Evolutionary conservation across 2,797 vertebrate species (phyloP).

Genomic region (Intellagama lesueurii): DNA sequence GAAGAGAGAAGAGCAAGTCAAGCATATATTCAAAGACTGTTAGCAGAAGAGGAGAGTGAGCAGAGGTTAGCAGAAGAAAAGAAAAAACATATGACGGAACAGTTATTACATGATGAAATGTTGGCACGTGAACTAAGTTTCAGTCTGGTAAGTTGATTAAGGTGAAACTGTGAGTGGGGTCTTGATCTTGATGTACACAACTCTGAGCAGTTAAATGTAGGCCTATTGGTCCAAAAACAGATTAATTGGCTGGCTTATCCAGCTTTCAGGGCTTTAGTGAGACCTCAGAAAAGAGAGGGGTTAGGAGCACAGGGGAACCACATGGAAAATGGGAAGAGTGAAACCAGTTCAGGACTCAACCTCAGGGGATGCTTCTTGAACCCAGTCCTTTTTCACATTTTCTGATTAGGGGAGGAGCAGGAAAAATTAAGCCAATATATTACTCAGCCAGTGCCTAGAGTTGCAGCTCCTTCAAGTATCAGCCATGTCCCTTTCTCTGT

Average conservation of each 20-base stretch:
- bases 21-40: conserved; percentile 87
- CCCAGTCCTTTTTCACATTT: neutral
- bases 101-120: conserved; percentile 86
- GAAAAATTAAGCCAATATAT: neutral
- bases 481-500: neutral
- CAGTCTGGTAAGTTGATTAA: conserved; percentile 73
- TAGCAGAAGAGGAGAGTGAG: conserved; percentile 87
- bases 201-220: neutral
- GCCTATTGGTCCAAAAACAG: no score
- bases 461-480: no score
- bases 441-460: neutral
- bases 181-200: neutral
- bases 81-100: conserved; percentile 78
- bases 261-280: no score
- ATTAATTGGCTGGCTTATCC: no score
- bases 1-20: conserved; percentile 89
- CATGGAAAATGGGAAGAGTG: neutral
- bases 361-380: neutral
- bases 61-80: conserved; percentile 76
- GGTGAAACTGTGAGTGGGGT: neutral
- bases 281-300: neutral
- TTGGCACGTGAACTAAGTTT: conserved; percentile 84
- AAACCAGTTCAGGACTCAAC: neutral
- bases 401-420: no score
- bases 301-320: neutral